Evolutionary conservation across 1,140 invertebrate species (phyloP).

Genomic region (Augochlora pura): DNA sequence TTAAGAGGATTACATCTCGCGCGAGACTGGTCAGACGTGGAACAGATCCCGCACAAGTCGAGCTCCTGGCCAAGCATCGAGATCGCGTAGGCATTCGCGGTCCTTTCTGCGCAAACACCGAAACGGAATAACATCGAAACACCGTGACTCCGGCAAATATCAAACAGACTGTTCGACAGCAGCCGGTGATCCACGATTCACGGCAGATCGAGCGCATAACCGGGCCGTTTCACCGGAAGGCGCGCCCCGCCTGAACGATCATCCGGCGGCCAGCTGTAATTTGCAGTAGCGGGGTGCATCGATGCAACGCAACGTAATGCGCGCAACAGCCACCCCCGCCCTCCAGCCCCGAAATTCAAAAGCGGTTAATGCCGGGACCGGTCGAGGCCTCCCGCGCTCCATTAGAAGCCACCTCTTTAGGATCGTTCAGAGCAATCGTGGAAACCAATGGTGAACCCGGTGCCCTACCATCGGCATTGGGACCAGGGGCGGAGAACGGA

Average conservation of each 20-base stretch:
- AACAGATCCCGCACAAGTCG: no score
- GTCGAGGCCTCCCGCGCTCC: neutral
- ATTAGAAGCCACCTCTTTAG: conserved; percentile 39
- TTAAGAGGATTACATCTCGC: no score
- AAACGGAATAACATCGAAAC: neutral
- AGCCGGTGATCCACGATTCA: conserved; percentile 3
- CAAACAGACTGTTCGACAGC: neutral
- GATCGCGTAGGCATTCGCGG: neutral
- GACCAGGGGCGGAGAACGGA: conserved; percentile 48
- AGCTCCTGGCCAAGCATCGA: no score
- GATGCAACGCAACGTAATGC: no score
- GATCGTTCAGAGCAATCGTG: conserved; percentile 1
- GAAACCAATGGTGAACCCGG: no score
- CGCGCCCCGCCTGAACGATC: neutral
- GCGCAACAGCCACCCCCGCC: no score
- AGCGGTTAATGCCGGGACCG: conserved; percentile 19
- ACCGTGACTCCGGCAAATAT: conserved; percentile 1
- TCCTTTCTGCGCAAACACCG: neutral
- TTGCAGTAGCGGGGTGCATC: neutral
- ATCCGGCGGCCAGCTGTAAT: neutral
- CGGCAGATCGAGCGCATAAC: conserved; percentile 8
- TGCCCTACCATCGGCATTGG: no score
- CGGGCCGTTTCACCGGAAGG: conserved; percentile 34
- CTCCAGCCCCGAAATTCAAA: conserved; percentile 3
- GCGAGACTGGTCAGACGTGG: no score